phyloP scores from a whole-genome alignment of 1,140 invertebrate species.

The Trichogramma pretiosum region DNA sequence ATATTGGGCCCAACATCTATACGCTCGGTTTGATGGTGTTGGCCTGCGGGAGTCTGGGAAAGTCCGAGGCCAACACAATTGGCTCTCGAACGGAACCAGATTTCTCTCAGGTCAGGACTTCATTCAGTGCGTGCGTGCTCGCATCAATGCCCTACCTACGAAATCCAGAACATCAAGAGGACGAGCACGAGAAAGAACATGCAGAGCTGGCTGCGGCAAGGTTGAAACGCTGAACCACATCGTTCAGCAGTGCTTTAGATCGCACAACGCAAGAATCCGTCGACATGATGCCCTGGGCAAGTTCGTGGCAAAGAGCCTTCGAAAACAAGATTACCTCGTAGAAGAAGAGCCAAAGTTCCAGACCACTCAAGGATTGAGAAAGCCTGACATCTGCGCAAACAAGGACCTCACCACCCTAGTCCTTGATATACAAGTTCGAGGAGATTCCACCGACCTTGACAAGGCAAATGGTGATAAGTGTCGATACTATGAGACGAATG shows the following conservation, averaged over 20 bases:
- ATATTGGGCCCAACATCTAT: background rate
- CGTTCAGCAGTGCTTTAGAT: constrained; percentile 17
- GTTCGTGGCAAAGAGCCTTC: background rate
- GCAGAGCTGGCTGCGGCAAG: constrained; percentile 17
- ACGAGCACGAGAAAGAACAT: constrained; percentile 6
- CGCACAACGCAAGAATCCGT: background rate
- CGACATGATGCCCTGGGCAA: background rate
- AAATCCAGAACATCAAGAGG: constrained; percentile 13
- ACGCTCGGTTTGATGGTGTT: background rate
- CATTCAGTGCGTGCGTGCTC: background rate
- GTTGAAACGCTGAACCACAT: constrained; percentile 20
- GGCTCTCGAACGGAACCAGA: background rate
- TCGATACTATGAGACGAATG: constrained; percentile 17
- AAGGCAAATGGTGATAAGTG: background rate
- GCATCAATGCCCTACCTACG: constrained; percentile 12
- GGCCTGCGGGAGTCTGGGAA: background rate
- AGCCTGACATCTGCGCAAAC: background rate
- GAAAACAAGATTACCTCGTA: background rate
- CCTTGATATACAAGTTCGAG: background rate
- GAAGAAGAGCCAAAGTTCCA: background rate
- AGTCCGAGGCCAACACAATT: background rate
- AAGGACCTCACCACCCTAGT: background rate
- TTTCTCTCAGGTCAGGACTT: constrained; percentile 13
- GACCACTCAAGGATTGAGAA: background rate
- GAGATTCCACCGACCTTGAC: background rate